phyloP scores from a whole-genome alignment of 1,140 invertebrate genomes.

The Heliconius hewitsoni region DNA sequence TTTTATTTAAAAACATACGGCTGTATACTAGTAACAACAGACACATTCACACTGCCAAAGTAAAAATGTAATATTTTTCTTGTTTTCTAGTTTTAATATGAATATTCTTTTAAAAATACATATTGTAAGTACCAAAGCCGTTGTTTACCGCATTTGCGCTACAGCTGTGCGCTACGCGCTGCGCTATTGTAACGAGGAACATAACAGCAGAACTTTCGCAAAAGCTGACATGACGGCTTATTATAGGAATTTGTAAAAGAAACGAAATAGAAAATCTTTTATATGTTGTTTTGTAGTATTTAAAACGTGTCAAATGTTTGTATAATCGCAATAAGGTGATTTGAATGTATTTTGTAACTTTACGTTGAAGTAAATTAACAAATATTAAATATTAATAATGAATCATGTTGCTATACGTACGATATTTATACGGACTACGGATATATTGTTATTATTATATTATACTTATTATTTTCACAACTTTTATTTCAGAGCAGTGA shows the following conservation, averaged over 20 bases:
- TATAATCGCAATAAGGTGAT: no score
- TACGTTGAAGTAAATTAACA: no score
- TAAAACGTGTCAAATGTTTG: no score
- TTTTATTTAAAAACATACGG: no score
- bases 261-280: background rate
- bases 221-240: conserved; percentile 15
- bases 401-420: background rate
- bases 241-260: conserved; percentile 1
- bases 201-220: conserved; percentile 5
- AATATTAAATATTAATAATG: no score
- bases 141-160: conserved; percentile 2
- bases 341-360: no score
- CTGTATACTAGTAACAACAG: no score
- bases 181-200: background rate
- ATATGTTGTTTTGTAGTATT: background rate
- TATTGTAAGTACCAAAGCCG: background rate
- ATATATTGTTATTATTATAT: background rate
- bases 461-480: conserved; percentile 23
- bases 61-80: conserved; percentile 1
- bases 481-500: conserved; percentile 40
- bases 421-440: background rate
- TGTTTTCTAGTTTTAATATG: background rate
- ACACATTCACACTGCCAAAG: background rate
- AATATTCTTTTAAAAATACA: conserved; percentile 8
- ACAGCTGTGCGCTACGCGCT: conserved; percentile 1